phyloP scores from a whole-genome alignment of 2,797 vertebrate genomes.

The Chiloscyllium punctatum region DNA sequence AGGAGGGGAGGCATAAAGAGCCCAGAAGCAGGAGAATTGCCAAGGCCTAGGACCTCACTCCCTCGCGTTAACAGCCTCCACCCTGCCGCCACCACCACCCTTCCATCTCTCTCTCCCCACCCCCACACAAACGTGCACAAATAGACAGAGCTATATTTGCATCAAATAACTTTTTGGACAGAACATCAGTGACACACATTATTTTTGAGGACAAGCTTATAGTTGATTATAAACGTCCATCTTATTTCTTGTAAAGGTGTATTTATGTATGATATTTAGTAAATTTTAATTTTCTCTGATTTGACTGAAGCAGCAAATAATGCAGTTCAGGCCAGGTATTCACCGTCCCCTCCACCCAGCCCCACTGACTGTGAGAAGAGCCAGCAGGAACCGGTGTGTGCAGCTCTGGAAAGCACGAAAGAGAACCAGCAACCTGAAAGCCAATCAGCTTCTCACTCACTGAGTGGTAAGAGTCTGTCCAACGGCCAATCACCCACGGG shows the following conservation, averaged over 20 bases:
- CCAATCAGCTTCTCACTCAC: slow-evolving; percentile 50
- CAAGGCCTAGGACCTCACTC: no score
- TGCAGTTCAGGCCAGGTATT: slow-evolving; percentile 64
- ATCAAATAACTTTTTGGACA: background rate
- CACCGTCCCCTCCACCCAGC: slow-evolving; percentile 79
- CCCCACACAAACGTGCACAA: background rate
- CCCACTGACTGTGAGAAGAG: slow-evolving; percentile 70
- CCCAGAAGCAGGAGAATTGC: no score
- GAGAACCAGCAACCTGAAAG: slow-evolving; percentile 89
- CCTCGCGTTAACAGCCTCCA: no score
- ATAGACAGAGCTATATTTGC: background rate
- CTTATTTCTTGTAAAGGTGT: background rate
- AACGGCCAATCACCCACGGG: slow-evolving; percentile 68
- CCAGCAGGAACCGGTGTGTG: slow-evolving; percentile 71
- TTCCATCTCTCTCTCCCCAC: no score
- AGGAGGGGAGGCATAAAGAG: no score
- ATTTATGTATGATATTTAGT: background rate
- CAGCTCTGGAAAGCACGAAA: slow-evolving; percentile 86
- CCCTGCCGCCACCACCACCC: no score
- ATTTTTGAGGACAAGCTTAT: background rate
- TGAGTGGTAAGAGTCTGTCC: slow-evolving; percentile 62
- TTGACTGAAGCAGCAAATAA: slow-evolving; percentile 22
- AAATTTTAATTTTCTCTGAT: background rate
- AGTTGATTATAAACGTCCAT: background rate
- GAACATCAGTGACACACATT: background rate